Evolutionary conservation across 2,113 vertebrate species (phyloP).

Genomic region (Redunca redunca): DNA sequence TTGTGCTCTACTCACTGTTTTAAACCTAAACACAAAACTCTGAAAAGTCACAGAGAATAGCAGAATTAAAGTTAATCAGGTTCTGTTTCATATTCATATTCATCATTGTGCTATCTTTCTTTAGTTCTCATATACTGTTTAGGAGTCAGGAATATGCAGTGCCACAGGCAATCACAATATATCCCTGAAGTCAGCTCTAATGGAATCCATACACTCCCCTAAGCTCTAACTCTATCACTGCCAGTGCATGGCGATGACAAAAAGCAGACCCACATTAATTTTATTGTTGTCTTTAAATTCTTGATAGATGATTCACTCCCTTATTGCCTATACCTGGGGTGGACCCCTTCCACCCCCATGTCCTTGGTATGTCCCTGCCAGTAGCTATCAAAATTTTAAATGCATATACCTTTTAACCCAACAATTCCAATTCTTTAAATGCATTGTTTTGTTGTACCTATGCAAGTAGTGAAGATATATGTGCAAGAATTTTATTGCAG

Average conservation of each 20-base stretch:
- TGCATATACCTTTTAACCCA: not conserved
- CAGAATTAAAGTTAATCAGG: not conserved
- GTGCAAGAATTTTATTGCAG: not conserved
- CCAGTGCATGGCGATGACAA: not conserved
- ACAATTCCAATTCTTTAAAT: not conserved
- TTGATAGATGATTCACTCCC: not conserved
- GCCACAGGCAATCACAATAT: not conserved
- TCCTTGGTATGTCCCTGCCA: not conserved
- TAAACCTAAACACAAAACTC: not conserved
- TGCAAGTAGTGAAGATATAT: not conserved
- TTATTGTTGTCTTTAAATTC: not conserved
- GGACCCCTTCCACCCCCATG: not conserved
- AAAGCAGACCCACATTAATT: not conserved
- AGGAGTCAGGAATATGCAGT: not conserved
- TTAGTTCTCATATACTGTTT: not conserved
- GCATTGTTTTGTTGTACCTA: not conserved
- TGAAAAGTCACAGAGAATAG: not conserved
- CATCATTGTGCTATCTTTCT: not conserved
- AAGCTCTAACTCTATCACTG: not conserved
- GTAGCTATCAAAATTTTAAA: not conserved
- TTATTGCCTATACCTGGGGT: not conserved
- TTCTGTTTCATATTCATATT: not conserved
- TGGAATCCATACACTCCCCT: not conserved
- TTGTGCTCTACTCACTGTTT: not conserved
- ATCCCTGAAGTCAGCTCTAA: not conserved